Evolutionary conservation across 1,140 invertebrate genomes (phyloP), one percentile per base, ranked within the genome.

Genomic region (Drosophila grimshawi): DNA sequence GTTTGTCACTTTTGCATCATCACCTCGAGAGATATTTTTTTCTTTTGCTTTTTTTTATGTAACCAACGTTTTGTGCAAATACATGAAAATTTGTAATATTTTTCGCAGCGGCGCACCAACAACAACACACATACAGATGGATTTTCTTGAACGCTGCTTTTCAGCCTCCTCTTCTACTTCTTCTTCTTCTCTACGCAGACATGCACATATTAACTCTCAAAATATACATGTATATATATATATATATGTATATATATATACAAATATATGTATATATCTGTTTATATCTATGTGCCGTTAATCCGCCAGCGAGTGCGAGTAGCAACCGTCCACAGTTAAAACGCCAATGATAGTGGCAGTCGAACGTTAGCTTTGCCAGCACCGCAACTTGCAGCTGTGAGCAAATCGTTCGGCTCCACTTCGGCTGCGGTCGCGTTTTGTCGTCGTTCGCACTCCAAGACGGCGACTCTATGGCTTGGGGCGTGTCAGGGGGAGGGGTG

Each of bases 271-370:
- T 78, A 59, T 67, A 63, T 59, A 52, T 78, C 39, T 53, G 48
- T 86, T 49, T 77, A 62, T 81, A 68, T 79, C 55, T 86, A 68
- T 80, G 52, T 89, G 80, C 83, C 83, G 83, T 81, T 88, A 88
- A 88, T 89, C 86, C 85, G 80, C 80, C 81, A 86, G 77, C 86
- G 83, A 88, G 55, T 89, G 78, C 83, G 83, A 91, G 72, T 83
- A 91, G 88, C 88, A 90, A 91, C 88, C 91, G 91, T 92, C 86
- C 91, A 92, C 89, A 90, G 91, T 92, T 92, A 86, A 92, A 92
- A 92, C 90, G 91, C 91, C 89, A 92, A 92, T 92, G 91, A 89
- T 86, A 86, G 90, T 92, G 83, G 78, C 78, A 78, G 62, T 62
- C 59, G 65, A 69, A 30, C 66, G 53, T 59, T 48, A 59, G 67